These are phyloP conservation scores for Mystacornis crossleyi DNA, from an alignment of 2,113 vertebrate species.

Conservation along the genomic window DNA sequence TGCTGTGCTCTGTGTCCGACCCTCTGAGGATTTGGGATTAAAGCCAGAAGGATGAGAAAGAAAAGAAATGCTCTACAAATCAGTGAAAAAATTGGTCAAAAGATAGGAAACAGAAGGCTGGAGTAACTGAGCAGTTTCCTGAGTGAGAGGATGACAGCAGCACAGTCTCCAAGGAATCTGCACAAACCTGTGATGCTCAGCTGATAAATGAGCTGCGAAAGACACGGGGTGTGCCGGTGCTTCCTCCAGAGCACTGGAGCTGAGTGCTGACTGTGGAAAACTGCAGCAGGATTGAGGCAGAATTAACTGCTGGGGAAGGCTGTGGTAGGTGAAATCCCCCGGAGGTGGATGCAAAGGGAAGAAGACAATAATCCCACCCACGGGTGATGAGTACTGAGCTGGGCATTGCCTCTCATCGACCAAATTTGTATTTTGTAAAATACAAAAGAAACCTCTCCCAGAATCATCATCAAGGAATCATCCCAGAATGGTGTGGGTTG, in stretches of 20 bases:
- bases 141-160: not conserved
- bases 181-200: not conserved
- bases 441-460: not conserved
- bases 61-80: not conserved
- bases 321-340: not conserved
- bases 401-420: fast-evolving
- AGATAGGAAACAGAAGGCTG: not conserved
- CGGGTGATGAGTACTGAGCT: fast-evolving
- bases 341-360: not conserved
- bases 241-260: not conserved
- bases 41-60: not conserved
- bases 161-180: not conserved
- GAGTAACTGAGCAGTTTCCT: not conserved
- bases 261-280: not conserved
- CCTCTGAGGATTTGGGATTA: not conserved
- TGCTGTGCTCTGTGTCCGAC: not conserved
- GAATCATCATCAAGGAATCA: not conserved
- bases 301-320: not conserved
- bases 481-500: not conserved
- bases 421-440: too few relatives aligned
- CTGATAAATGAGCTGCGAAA: not conserved
- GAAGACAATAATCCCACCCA: not conserved
- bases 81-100: not conserved
- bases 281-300: not conserved
- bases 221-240: not conserved